phyloP scores from a whole-genome alignment of 2,113 vertebrate genomes.

The Zosterops borbonicus region DNA sequence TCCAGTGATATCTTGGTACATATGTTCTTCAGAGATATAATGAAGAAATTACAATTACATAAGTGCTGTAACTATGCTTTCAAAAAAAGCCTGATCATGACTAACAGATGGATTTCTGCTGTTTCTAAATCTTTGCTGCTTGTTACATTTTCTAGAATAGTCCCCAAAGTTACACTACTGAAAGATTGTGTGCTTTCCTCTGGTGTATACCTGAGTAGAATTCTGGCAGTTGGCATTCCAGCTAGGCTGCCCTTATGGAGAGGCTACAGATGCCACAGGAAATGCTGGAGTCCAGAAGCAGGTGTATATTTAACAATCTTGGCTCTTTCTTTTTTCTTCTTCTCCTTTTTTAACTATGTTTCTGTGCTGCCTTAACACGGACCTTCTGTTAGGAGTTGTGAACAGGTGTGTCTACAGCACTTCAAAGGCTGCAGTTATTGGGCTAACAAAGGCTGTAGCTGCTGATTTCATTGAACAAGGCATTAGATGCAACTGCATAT shows the following conservation, averaged over 20 bases:
- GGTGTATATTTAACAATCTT: background rate
- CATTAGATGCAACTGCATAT: constrained; percentile 93
- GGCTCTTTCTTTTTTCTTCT: background rate
- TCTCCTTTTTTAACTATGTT: background rate
- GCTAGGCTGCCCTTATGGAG: background rate
- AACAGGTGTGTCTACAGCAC: constrained; percentile 91
- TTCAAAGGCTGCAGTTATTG: constrained; percentile 93
- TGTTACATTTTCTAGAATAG: background rate
- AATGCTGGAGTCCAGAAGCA: background rate
- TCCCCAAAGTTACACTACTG: background rate
- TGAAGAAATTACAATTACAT: rapidly evolving
- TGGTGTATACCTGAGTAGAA: background rate
- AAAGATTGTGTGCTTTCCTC: background rate
- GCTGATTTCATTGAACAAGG: constrained; percentile 92
- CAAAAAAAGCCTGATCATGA: background rate
- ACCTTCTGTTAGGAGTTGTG: constrained; percentile 78
- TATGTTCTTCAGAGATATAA: background rate
- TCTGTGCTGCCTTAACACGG: background rate
- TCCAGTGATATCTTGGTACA: background rate
- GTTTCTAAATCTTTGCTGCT: background rate
- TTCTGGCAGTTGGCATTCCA: background rate
- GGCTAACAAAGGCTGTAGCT: constrained; percentile 92
- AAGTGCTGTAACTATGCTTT: background rate
- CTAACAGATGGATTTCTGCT: background rate
- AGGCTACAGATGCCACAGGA: background rate